phyloP scores from a whole-genome alignment of 2,797 vertebrate species.

The Discoglossus pictus region DNA sequence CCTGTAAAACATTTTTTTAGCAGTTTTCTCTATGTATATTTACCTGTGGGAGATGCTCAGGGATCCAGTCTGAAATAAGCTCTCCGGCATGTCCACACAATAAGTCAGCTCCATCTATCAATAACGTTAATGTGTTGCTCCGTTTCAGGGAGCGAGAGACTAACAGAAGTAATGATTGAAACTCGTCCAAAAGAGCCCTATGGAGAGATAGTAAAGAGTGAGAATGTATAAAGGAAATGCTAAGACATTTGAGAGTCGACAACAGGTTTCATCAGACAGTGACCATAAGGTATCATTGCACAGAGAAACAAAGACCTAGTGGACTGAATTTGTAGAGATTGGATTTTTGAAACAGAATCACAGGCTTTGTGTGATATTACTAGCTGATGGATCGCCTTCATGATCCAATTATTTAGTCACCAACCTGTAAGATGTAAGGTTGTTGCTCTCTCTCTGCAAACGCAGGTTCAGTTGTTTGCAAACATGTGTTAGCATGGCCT shows the following conservation, averaged over 20 bases:
- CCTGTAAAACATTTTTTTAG: no score
- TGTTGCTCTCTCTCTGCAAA: constrained; percentile 52
- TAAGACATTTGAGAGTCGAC: no score
- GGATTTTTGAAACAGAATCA: no score
- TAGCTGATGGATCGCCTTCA: no score
- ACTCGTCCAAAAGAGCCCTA: constrained; percentile 78
- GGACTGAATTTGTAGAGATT: no score
- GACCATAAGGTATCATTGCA: no score
- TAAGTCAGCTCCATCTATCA: constrained; percentile 79
- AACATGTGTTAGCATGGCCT: constrained; percentile 74
- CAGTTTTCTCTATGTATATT: no score
- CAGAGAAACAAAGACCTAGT: no score
- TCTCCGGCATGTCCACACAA: constrained; percentile 69
- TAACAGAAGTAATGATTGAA: constrained; percentile 62
- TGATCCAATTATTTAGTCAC: no score
- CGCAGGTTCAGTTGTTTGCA: constrained; percentile 65
- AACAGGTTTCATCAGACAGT: no score
- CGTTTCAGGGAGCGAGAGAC: constrained; percentile 59
- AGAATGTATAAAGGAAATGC: no score
- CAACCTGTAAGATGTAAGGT: constrained; percentile 73
- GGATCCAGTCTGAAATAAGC: constrained; percentile 82
- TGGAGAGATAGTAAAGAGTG: constrained; percentile 2
- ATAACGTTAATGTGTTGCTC: constrained; percentile 67
- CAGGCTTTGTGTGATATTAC: no score
- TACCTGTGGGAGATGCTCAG: constrained; percentile 74